Conservation (phyloP, 2,888 invertebrate genomes). For the Microchrysa polita region DNA sequence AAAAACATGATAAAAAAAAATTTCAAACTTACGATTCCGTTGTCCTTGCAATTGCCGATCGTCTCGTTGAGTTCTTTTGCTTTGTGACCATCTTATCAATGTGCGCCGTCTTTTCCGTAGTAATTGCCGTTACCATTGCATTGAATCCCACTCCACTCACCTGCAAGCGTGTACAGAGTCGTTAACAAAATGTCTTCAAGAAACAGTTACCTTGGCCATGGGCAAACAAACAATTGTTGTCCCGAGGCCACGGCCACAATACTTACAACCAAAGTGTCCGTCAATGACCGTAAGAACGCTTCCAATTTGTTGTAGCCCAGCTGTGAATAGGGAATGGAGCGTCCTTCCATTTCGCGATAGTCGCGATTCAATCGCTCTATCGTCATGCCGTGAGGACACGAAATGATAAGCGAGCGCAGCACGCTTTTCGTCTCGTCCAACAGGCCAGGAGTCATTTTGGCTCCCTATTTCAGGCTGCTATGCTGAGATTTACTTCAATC, state of each 20-base stretch:
- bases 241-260: background rate
- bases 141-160: constrained; percentile 37
- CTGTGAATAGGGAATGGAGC: constrained; percentile 43
- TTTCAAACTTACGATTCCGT: background rate
- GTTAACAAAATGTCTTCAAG: background rate
- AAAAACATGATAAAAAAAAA: no score
- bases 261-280: constrained; percentile 47
- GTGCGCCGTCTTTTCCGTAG: constrained; percentile 53
- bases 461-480: no score
- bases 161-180: constrained; percentile 17
- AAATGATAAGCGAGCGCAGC: constrained; percentile 47
- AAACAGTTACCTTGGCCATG: background rate
- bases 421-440: constrained; percentile 44
- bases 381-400: constrained; percentile 46
- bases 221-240: background rate
- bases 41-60: background rate
- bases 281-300: constrained; percentile 44
- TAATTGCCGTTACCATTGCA: constrained; percentile 42
- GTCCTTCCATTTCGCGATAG: constrained; percentile 46
- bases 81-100: constrained; percentile 47
- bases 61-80: constrained; percentile 46
- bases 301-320: constrained; percentile 47
- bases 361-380: constrained; percentile 46
- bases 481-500: background rate
- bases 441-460: constrained; percentile 44